Evolutionary conservation across 2,113 vertebrate species (phyloP), one percentile per base, ranked within the genome.

Genomic region (Danio rerio): DNA sequence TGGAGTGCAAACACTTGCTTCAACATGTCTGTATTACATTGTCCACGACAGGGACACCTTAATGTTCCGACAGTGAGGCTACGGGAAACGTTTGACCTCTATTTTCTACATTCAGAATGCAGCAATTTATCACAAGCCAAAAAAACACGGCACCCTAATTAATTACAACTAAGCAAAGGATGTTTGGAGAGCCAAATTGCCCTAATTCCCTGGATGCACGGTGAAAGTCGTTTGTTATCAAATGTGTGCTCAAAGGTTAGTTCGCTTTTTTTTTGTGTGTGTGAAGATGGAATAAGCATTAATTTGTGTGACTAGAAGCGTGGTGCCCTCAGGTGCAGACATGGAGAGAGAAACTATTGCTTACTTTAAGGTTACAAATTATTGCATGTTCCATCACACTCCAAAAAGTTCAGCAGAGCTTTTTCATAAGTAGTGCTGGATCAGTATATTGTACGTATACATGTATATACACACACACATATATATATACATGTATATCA

Each of bases 141-240:
- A 93, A 94, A 93, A 92, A 92, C 88, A 89, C 90, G 86, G 81
- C 89, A 91, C 91, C 91, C 92, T 94, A 94, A 94, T 95, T 95
- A 95, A 95, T 95, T 94, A 94, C 93, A 92, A 94, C 93, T 92
- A 93, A 94, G 94, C 94, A 93, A 95, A 94, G 94, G 93, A 94
- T 94, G 93, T 94, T 95, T 95, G 93, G 90, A 90, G 92, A 94
- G 94, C 93, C 93, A 94, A 94, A 95, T 94, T 93, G 93, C 92
- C 92, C 92, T 92, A 94, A 94, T 93, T 95, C 94, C 94, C 94
- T 70, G 82, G 91, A 92, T 92, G 69, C 89, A 3, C 49, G 73
- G 88, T 94, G 92, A 95, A 95, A 94, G 94, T 95, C 94, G 90
- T 94, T 91, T 92, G 94, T 95, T 94, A 94, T 92, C 92, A 94